These are phyloP conservation scores for Spinus olivaceus DNA, from an alignment of 2,797 vertebrate genomes.

Conservation along the genomic window DNA sequence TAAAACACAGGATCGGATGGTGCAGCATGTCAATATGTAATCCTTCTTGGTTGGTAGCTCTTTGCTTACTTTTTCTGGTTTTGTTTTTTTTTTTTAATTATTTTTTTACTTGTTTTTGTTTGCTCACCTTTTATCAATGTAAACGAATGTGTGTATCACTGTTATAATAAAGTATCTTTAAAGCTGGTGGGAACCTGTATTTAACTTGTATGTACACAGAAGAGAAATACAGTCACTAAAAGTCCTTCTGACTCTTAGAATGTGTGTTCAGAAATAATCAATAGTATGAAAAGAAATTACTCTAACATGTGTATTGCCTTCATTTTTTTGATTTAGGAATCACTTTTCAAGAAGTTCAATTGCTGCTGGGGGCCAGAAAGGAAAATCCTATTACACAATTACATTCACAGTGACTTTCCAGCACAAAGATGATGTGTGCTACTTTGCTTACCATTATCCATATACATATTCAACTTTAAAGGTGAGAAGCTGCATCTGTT, in stretches of 20 bases:
- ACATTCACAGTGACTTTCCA: slow-evolving; percentile 91
- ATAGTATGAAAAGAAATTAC: not conserved
- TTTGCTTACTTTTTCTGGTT: not conserved
- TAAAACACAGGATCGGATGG: not conserved
- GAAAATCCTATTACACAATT: slow-evolving; percentile 96
- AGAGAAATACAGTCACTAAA: not conserved
- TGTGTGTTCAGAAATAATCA: not conserved
- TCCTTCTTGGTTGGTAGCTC: not conserved
- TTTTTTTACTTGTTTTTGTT: not conserved
- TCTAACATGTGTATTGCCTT: not conserved
- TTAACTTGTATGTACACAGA: not conserved
- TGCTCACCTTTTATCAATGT: not conserved
- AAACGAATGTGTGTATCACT: not conserved
- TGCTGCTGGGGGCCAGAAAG: slow-evolving; percentile 94
- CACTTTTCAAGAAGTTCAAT: slow-evolving; percentile 96
- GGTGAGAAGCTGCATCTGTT: slow-evolving; percentile 72
- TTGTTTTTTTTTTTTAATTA: not conserved
- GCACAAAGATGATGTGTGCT: slow-evolving; percentile 97
- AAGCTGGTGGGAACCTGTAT: not conserved
- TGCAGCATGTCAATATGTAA: not conserved
- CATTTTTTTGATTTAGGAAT: slow-evolving; percentile 79
- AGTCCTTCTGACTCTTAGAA: not conserved
- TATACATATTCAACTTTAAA: slow-evolving; percentile 96
- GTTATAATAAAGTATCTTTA: not conserved
- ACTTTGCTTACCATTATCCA: slow-evolving; percentile 98